These are phyloP conservation scores for Gulo gulo DNA, from an alignment of 2,113 vertebrate genomes.

Conservation along the genomic window DNA sequence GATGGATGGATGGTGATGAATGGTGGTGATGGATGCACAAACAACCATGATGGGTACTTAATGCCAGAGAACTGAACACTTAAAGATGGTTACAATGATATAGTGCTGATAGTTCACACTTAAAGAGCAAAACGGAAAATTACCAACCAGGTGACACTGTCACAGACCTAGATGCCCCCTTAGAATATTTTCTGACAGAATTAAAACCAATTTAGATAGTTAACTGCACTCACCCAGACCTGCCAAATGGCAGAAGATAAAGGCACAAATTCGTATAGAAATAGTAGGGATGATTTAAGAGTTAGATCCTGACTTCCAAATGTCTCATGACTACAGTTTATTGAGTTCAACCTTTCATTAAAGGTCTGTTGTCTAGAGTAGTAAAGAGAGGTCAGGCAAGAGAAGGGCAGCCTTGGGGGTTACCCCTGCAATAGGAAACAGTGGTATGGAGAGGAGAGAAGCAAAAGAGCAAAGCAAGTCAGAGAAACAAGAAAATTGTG, in stretches of 20 bases:
- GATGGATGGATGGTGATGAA: not conserved
- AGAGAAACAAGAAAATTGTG: not conserved
- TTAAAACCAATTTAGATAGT: not conserved
- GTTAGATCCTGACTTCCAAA: not conserved
- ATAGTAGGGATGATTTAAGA: not conserved
- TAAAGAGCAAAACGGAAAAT: slow-evolving; percentile 18
- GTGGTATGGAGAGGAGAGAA: not conserved
- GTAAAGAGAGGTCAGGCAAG: not conserved
- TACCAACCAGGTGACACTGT: not conserved
- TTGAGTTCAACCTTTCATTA: not conserved
- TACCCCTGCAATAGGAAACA: not conserved
- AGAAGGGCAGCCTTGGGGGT: not conserved
- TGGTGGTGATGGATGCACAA: not conserved
- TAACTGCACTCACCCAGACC: not conserved
- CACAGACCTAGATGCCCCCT: not conserved
- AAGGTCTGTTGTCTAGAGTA: not conserved
- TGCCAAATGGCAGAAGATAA: not conserved
- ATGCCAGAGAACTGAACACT: not conserved
- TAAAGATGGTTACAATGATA: not conserved
- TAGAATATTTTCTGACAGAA: slow-evolving; percentile 19
- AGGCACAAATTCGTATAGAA: not conserved
- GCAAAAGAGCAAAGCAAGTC: not conserved
- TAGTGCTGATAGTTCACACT: not conserved
- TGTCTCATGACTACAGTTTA: not conserved
- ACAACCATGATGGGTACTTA: not conserved